Evolutionary conservation across 2,888 invertebrate species (phyloP).

Genomic region (Platynereis dumerilii): DNA sequence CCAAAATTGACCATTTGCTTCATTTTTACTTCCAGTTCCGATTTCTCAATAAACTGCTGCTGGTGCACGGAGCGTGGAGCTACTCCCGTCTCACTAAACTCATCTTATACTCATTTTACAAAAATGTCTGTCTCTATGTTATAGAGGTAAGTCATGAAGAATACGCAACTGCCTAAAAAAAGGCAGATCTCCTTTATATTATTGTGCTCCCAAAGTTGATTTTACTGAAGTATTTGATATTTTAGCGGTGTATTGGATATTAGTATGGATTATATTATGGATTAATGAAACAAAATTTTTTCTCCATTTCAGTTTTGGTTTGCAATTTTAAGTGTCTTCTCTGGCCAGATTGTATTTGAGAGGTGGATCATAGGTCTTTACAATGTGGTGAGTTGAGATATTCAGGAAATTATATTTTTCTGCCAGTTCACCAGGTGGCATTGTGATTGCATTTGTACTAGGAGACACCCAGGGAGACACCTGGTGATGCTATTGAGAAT

Average conservation of each 20-base stretch:
- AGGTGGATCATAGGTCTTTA: constrained; percentile 97
- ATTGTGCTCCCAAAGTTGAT: too few species aligned
- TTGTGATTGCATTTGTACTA: too few species aligned
- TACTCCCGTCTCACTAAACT: constrained; percentile 97
- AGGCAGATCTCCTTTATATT: too few species aligned
- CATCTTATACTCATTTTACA: constrained; percentile 98
- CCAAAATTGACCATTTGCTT: background rate
- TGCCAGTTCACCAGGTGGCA: too few species aligned
- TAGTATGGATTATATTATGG: too few species aligned
- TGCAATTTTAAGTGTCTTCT: constrained; percentile 97
- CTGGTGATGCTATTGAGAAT: too few species aligned
- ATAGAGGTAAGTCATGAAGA: constrained; percentile 74
- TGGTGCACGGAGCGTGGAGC: constrained; percentile 99
- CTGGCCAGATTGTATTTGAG: constrained; percentile 98
- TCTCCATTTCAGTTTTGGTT: constrained; percentile 78
- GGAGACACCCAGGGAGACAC: too few species aligned
- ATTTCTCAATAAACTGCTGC: constrained; percentile 84
- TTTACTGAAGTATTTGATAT: too few species aligned
- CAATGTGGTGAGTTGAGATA: constrained; percentile 88
- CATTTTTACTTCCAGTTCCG: constrained; percentile 75
- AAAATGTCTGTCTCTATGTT: constrained; percentile 98
- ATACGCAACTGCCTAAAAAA: too few species aligned
- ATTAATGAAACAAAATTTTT: too few species aligned
- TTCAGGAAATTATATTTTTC: constrained; percentile 21
- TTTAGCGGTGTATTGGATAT: too few species aligned